phyloP scores from a whole-genome alignment of 2,888 invertebrate genomes.

The Syrphus vitripennis region DNA sequence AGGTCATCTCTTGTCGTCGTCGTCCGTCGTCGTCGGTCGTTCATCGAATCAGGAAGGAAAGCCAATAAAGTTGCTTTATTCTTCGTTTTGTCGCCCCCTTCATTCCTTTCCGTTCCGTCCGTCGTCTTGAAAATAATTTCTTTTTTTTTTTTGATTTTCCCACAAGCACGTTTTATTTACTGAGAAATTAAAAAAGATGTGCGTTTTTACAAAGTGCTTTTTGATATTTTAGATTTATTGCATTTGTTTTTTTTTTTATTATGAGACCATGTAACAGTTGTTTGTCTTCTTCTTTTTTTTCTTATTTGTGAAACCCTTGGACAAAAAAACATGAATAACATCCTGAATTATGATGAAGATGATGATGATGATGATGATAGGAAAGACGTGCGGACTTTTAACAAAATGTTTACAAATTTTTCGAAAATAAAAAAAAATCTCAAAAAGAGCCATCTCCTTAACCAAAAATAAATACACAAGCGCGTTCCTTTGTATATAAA shows the following conservation, averaged over 20 bases:
- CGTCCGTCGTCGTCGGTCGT: too few relatives aligned
- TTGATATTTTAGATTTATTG: background rate
- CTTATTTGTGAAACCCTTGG: background rate
- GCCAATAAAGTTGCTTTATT: background rate
- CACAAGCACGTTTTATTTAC: conserved; percentile 48
- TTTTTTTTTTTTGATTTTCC: conserved; percentile 28
- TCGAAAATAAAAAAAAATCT: background rate
- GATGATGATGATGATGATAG: background rate
- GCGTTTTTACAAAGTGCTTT: background rate
- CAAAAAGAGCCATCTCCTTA: conserved; percentile 30
- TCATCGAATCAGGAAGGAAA: conserved; percentile 15
- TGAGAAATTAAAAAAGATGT: conserved; percentile 30
- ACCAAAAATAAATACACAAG: conserved; percentile 22
- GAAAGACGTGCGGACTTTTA: conserved; percentile 10
- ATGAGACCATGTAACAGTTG: background rate
- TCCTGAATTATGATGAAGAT: background rate
- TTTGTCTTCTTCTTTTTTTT: background rate
- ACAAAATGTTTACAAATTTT: background rate
- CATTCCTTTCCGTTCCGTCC: too few relatives aligned
- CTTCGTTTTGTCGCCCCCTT: background rate
- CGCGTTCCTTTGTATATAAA: conserved; percentile 25
- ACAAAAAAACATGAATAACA: background rate
- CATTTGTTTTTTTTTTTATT: background rate
- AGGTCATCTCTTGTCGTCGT: conserved; percentile 29
- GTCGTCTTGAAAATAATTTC: conserved; percentile 26